Evolutionary conservation across 2,113 vertebrate genomes (phyloP), one percentile per base, ranked within the genome.

Genomic region (Rhombomys opimus): DNA sequence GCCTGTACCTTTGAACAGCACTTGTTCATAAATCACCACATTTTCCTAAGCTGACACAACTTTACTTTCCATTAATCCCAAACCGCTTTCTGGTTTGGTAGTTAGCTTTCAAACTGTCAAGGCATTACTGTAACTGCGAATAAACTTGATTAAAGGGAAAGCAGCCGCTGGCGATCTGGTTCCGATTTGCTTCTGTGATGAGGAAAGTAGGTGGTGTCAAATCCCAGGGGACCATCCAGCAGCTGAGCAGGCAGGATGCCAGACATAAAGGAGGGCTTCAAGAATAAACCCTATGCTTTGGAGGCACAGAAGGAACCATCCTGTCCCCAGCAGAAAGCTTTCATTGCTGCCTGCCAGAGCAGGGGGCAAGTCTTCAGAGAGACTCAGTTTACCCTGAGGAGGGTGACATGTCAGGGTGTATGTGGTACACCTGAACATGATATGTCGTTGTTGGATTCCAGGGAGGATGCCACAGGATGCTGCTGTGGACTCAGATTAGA

Each of bases 21-120:
- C 92, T 63, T n/a, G 4, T 61, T 85, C 89, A 90, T 87, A 90
- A 93, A 73, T 61, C 86, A 90, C 76, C 75, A n/a, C 68, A 3
- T 0, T n/a, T 32, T 68, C n/a, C 76, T 57, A 25, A 52, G 20
- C 22, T 32, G 75, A 73, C 77, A 88, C 35, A 9, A 9, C 57
- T 73, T 67, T n/a, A 13, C 81, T 92, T 80, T 46, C 94, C 76
- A 18, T 46, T 61, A 84, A 75, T 75, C 91, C 76, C 27, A 50
- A 41, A 57, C 50, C 4, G 12, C 90, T 54, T 15, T 68, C 68
- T 22, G 32, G 7, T 54, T 94, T 54, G 57, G 76, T 57, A 38
- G 81, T 92, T 73, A 61, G 70, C 81, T 80, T 88, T 91, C 94
- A 88, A 80, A n/a, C 70, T 89, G 87, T 93, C 95, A 73, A 78